Conservation (phyloP, 2,113 vertebrate genomes). For the Pseudopipra pipra region DNA sequence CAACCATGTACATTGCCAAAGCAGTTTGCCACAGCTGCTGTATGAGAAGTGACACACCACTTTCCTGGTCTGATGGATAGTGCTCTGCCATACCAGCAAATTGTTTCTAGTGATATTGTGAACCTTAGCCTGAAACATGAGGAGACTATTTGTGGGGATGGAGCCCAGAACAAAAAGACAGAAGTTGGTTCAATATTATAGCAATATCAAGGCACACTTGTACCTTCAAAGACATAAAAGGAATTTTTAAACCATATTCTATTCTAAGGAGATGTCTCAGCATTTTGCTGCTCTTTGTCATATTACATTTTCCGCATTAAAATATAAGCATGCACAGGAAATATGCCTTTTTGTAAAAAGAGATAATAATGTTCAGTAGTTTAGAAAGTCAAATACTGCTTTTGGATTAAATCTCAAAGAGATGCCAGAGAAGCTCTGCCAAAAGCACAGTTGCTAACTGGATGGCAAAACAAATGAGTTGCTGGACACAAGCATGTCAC, state of each 20-base stretch:
- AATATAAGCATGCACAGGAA: background rate
- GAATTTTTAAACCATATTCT: background rate
- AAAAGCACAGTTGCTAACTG: background rate
- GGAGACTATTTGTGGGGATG: background rate
- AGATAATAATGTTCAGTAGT: background rate
- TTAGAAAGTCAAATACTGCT: background rate
- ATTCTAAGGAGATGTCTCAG: background rate
- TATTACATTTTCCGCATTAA: background rate
- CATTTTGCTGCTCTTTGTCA: background rate
- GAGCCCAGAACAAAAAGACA: background rate
- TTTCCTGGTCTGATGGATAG: background rate
- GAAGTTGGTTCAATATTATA: background rate
- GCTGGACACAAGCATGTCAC: background rate
- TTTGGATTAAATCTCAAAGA: background rate
- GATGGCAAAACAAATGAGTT: background rate
- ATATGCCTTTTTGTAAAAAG: background rate
- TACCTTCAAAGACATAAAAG: background rate
- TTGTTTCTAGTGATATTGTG: background rate
- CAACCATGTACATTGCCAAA: background rate
- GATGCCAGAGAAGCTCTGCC: background rate
- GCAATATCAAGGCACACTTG: background rate
- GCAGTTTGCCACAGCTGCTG: background rate
- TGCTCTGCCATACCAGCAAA: background rate
- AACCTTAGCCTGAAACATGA: background rate
- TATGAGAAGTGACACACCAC: accelerated